Evolutionary conservation across 2,888 invertebrate genomes (phyloP), one percentile per base, ranked within the genome.

Genomic region (Tenthredo livida): DNA sequence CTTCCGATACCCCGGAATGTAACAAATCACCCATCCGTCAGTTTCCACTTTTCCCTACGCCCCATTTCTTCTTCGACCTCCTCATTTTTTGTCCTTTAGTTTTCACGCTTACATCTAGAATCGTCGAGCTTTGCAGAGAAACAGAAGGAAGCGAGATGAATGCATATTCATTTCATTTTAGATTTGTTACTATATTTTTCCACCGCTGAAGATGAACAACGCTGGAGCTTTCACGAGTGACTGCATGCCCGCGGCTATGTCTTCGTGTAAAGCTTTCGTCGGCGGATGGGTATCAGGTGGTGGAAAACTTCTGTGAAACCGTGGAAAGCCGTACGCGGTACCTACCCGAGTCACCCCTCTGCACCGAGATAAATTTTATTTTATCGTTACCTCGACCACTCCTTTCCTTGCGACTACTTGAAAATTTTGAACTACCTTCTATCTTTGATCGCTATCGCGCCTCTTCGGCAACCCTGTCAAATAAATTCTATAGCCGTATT

Each of bases 121-220:
- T 21, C 40, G 43, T 21, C 40, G 43, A 43, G 25, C 25, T 73
- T 47, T 1, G 15, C 25, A 50, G 12, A 29, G 25, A 2, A 15
- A 9, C 6, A 67, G 12, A n/a, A 29, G 50, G 33, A 5, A 40
- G 15, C 25, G 33, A 15, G 33, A 17, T 15, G 77, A 33, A 54
- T 77, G 77, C 77, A 77, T 77, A 77, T 77, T 77, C 54, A 54
- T 77, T 77, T 77, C 54, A 54, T 77, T 77, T 77, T n/a, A 29
- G 50, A 33, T 77, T 77, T 10, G 77, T 77, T 77, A 33, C 33
- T 77, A 29, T 54, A 54, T 77, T 77, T 43, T 77, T 77, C 33
- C 54, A 7, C 77, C 29, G 12, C 33, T 54, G 77, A 77, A 77
- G 77, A 77, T 33, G 77, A 77, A 77, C 77, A 77, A 54, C 54